Evolutionary conservation across 1,140 invertebrate species (phyloP), one percentile per base, ranked within the genome.

Genomic region (Leptinotarsa texana): DNA sequence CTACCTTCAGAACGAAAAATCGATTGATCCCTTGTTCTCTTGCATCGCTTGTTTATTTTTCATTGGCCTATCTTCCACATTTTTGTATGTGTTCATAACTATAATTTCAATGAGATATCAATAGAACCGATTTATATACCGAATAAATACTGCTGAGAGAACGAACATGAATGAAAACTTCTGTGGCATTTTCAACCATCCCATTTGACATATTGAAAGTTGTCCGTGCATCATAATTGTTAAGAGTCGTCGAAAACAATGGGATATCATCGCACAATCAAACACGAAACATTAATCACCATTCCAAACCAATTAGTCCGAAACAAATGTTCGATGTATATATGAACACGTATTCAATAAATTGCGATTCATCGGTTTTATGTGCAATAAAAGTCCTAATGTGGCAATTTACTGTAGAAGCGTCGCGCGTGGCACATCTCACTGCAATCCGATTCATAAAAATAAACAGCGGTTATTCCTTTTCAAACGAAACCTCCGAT

Each of bases 331-430:
- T 57, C 51, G 51, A 18, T 18, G 51, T 57, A 57, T 57, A 57
- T 17, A 57, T 57, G 51, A 57, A 57, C 51, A 57, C 51, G 51
- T 57, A 57, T 57, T 57, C n/a, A 57, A 57, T 57, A 57, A 57
- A 57, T 57, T 57, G 51, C 51, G n/a, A 57, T 57, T 57, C 51
- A 57, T 57, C 51, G 51, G 51, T 57, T 57, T 57, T 18, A 17
- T 15, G 51, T 18, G n/a, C n/a, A 57, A 57, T 57, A 57, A 57
- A 57, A 57, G 51, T 57, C 51, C 51, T 57, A 57, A 57, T 57
- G 51, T 57, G 51, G 51, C 51, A 57, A 57, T 57, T 57, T 57
- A 13, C 51, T 18, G 51, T 57, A 18, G n/a, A 57, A 57, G n/a
- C 51, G 51, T 15, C 51, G 51, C 51, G 33, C 33, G 33, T 42